These are phyloP conservation scores for Orthosia gothica DNA, from an alignment of 2,888 invertebrate genomes.

Conservation along the genomic window DNA sequence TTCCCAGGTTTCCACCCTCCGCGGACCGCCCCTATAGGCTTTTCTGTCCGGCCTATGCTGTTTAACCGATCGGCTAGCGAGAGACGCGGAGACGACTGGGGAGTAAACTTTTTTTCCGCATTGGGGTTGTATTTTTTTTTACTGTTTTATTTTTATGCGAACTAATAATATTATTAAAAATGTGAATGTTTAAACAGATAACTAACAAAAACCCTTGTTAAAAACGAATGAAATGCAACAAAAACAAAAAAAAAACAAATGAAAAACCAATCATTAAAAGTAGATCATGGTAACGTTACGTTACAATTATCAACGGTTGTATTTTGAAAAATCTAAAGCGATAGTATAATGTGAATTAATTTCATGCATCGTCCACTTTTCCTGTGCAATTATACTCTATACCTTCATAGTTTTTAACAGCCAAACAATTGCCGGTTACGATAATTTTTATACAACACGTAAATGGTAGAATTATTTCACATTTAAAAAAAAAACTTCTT, in stretches of 20 bases:
- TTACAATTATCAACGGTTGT: slow-evolving; percentile 56
- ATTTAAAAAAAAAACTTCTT: no score
- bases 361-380: slow-evolving; percentile 80
- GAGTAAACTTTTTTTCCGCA: slow-evolving; percentile 34
- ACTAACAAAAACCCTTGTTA: slow-evolving; percentile 10
- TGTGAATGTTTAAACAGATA: neutral
- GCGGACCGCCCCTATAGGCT: slow-evolving; percentile 92
- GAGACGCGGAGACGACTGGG: slow-evolving; percentile 79
- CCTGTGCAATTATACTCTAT: slow-evolving; percentile 79
- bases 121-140: neutral
- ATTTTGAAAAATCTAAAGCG: slow-evolving; percentile 62
- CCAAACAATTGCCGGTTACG: slow-evolving; percentile 74
- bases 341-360: slow-evolving; percentile 76
- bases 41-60: slow-evolving; percentile 92
- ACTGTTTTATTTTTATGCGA: neutral
- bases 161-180: neutral
- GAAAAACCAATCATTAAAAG: slow-evolving; percentile 64
- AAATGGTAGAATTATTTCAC: slow-evolving; percentile 74
- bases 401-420: slow-evolving; percentile 76
- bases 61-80: slow-evolving; percentile 88
- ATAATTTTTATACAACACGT: slow-evolving; percentile 69
- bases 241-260: slow-evolving; percentile 43
- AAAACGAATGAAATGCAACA: slow-evolving; percentile 30
- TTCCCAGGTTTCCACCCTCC: slow-evolving; percentile 91
- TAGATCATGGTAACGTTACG: slow-evolving; percentile 57